Base-by-base conservation (phyloP, 2,888 invertebrate genomes). In the Octodonta nipae region DNA sequence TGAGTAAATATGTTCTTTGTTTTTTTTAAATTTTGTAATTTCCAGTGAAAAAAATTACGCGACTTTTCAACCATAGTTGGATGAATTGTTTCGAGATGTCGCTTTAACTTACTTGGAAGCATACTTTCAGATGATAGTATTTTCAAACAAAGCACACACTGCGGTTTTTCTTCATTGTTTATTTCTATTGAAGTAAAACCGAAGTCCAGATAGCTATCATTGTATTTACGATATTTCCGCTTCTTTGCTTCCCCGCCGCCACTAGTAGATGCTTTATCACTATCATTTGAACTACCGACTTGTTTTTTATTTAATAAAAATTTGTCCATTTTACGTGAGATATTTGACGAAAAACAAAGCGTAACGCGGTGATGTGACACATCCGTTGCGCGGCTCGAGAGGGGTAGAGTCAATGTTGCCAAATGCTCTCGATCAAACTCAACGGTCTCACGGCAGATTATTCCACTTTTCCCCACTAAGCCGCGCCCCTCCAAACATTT, bases 1-100 rank as follows among this genome's bases (percentile, higher is more conserved):
- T 38, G 30, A 30, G 32, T 35, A 15, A 35, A 32, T 4, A 32
- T 29, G 16, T 28, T 31, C 24, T 37, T 24, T 28, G 17, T 20
- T 30, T 37, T 34, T 12, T 29, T 5, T 33, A 14, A 27, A 27
- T 26, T 32, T 26, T 26, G 32, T 13, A 16, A 2, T 25, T 32
- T 26, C 2, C 11, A 4, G 13, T 13, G 7, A 17, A 20, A 33
- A 28, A 33, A 16, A 20, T 20, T n/a, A 20, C 20, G 7, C 20
- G 20, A 20, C n/a, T 20, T 20, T 20, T 11, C 20, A 30, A 5
- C 30, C 30, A 20, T 30, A 17, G 13, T 30, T 10, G 30, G 30
- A 20, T 17, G 22, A 30, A 20, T 30, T 8, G 22, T 20, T 13
- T 20, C 20, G 20, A 30, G 30, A 30, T 30, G 30, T 30, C 30